Conservation (phyloP, 2,797 vertebrate species). For the Alosa sapidissima region DNA sequence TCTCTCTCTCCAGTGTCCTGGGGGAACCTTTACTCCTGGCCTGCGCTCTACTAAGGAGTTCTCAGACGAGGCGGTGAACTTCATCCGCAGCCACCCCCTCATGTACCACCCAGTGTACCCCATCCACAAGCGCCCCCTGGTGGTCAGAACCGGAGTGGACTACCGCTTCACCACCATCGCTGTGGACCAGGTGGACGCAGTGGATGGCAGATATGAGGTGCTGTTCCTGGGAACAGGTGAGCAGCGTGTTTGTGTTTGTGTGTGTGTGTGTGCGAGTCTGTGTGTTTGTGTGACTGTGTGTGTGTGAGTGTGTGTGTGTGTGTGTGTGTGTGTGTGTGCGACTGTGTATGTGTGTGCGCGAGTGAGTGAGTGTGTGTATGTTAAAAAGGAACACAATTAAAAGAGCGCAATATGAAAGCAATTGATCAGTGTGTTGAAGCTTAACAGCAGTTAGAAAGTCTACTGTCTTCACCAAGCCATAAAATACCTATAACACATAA, state of each 20-base stretch:
- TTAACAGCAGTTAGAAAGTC: no score
- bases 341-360: background rate
- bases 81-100: slow-evolving; percentile 81
- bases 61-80: slow-evolving; percentile 82
- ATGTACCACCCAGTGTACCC: slow-evolving; percentile 84
- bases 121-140: slow-evolving; percentile 80
- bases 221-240: slow-evolving; percentile 85
- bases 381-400: no score
- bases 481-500: no score
- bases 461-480: no score
- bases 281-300: background rate
- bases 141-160: slow-evolving; percentile 80
- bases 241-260: background rate
- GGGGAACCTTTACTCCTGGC: slow-evolving; percentile 82
- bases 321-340: background rate
- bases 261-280: background rate
- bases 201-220: slow-evolving; percentile 84
- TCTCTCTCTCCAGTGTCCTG: slow-evolving; percentile 75
- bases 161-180: slow-evolving; percentile 83
- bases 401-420: no score
- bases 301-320: background rate
- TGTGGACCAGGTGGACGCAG: slow-evolving; percentile 84
- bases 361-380: no score
- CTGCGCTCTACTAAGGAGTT: slow-evolving; percentile 82
- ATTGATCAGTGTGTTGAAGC: no score